Base-by-base conservation (phyloP, 2,888 invertebrate species). In the Xiphydria camelus region DNA sequence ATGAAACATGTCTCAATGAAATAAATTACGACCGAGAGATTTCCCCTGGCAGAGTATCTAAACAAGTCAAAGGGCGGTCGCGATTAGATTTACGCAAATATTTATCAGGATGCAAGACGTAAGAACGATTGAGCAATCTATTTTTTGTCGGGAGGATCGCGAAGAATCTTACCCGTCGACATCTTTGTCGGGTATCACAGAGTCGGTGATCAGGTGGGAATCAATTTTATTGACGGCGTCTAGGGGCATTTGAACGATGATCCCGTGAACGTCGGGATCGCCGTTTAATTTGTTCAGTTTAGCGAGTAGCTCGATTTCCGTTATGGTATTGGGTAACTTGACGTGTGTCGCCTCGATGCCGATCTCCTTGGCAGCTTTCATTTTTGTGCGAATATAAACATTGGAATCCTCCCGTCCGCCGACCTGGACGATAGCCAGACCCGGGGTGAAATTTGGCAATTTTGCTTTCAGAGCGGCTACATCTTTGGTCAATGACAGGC, bases 371-470 rank as follows among this genome's bases (percentile, higher is more conserved):
- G 97, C 97, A 0, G 94, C 91, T 75, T 89, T 92, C 44, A 96
- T 83, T 79, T 99, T 99, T 88, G 92, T 94, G 22, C 93, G 82
- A 69, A 99, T 98, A 78, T 99, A 99, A 4, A 98, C 96, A 79
- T 97, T 97, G 32, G 98, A 98, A 77, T 99, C 98, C 75, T 94
- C 94, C 1, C 97, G 83, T 1, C 88, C 89, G 7, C 99, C 99
- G 49, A 99, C 98, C 83, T 98, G 90, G 32, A 98, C 90, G 68
- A 98, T 95, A 15, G 94, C 91, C 55, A 98, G 79, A 9, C 88
- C 87, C 0, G 89, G 88, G 53, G 76, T 75, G 73, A 89, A 93
- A 48, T 80, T 77, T 2, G 86, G 80, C 44, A 83, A 65, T 51
- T 77, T 74, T 41, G 78, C 68, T 36, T 81, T 80, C 51, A 89